Conservation (phyloP, 2,888 invertebrate genomes). For the Pyrgus malvae region DNA sequence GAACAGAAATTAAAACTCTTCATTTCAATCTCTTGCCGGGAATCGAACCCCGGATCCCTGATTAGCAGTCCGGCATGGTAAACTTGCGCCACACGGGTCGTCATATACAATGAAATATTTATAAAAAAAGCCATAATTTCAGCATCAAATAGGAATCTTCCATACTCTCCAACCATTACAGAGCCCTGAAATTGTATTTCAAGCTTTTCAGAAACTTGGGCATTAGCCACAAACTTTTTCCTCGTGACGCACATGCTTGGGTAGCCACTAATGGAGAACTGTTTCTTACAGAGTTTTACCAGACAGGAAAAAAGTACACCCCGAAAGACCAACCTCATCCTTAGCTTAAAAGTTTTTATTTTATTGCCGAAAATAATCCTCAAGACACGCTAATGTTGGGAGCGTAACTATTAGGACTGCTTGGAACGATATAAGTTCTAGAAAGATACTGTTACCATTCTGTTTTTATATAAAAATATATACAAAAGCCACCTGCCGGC, state of each 20-base stretch:
- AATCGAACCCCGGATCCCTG: too few species aligned
- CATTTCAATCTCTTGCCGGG: too few species aligned
- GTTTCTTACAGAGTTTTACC: slow-evolving; percentile 53
- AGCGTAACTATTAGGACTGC: not conserved
- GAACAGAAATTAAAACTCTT: too few species aligned
- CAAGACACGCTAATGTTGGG: not conserved
- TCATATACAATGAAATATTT: too few species aligned
- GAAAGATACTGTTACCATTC: too few species aligned
- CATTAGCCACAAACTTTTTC: slow-evolving; percentile 67
- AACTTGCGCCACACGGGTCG: too few species aligned
- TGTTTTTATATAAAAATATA: too few species aligned
- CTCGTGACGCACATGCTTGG: slow-evolving; percentile 66
- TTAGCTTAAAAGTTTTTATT: slow-evolving; percentile 40
- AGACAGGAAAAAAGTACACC: slow-evolving; percentile 35
- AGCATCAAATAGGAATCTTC: slow-evolving; percentile 14
- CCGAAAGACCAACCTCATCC: slow-evolving; percentile 56
- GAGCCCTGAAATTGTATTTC: slow-evolving; percentile 60
- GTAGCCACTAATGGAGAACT: slow-evolving; percentile 68
- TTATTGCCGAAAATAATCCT: not conserved
- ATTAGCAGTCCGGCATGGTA: too few species aligned
- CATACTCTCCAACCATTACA: slow-evolving; percentile 32
- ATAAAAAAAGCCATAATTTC: too few species aligned
- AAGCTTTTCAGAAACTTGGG: slow-evolving; percentile 65
- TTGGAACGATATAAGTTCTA: not conserved
- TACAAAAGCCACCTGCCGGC: too few species aligned